Percentiles rank a stretch among this genome's conserved stretches.
Conservation (phyloP, 2,113 vertebrate genomes). For the Sceloporus undulatus region DNA sequence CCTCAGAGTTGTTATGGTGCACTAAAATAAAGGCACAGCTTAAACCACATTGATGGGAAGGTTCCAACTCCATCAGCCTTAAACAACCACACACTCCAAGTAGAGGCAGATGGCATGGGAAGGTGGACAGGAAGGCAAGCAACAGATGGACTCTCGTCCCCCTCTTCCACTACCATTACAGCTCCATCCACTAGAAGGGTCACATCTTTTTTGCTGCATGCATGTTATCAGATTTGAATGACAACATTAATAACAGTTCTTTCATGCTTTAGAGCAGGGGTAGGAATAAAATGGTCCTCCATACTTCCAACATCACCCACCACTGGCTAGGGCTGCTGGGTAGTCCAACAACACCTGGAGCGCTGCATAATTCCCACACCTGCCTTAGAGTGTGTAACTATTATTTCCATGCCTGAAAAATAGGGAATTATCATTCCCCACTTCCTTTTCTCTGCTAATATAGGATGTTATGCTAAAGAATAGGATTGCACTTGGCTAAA, state of each 20-base stretch:
- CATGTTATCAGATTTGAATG: conserved; percentile 1
- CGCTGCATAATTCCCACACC: no score
- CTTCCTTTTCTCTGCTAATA: background rate
- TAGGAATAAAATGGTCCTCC: no score
- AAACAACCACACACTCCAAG: background rate
- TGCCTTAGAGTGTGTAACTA: background rate
- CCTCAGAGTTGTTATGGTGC: background rate
- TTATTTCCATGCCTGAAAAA: background rate
- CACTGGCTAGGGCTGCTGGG: no score
- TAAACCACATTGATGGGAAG: background rate
- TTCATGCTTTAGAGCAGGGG: background rate
- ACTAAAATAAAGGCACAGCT: background rate
- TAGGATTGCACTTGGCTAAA: background rate
- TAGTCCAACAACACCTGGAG: no score
- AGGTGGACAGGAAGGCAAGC: background rate
- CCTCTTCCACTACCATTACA: background rate
- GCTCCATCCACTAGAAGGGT: background rate
- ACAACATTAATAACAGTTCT: background rate
- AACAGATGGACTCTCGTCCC: no score
- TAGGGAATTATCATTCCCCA: no score
- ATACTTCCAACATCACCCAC: no score
- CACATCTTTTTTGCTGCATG: background rate
- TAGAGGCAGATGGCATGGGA: background rate
- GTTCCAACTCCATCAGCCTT: background rate
- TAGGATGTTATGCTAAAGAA: background rate